Evolutionary conservation across 2,797 vertebrate species (phyloP), one percentile per base, ranked within the genome.

Genomic region (Sciurus vulgaris): DNA sequence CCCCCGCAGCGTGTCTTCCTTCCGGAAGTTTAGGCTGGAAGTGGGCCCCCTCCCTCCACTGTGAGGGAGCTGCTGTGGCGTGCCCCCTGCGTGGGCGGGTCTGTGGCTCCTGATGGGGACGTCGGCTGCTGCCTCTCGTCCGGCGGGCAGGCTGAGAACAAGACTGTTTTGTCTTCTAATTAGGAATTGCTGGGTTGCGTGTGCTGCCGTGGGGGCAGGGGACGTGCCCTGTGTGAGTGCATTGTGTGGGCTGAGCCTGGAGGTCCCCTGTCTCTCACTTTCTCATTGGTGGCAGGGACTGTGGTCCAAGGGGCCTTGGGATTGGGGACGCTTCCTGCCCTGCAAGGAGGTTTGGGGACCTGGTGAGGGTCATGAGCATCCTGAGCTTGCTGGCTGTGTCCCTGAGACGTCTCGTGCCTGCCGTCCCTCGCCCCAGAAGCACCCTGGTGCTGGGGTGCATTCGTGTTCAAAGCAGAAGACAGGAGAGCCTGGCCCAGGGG

Each of bases 121-220:
- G 91, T 74, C 33, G 82, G 51, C 82, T 76, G 51, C 82, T 76
- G 73, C 77, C 74, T 90, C 81, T 41, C 26, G 74, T 63, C 86
- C 10, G 26, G 47, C 84, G 4, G 30, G 65, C 44, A 17, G 49
- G 47, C n/a, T 33, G n/a, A 38, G 65, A 47, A 70, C 74, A 28
- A n/a, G n/a, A 18, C 35, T n/a, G 63, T 30, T 89, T 93, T 59
- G 67, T 41, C 76, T 38, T 91, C 49, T 47, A 24, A 70, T 49
- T 24, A 26, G n/a, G 47, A 35, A 47, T 12, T n/a, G 73, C 61
- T 30, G 38, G 59, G 1, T 61, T 47, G 41, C 22, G 51, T 59
- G 1, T n/a, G 12, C 33, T 56, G 47, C 67, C 6, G 6, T 18
- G 26, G 30, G 63, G 5, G 10, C 4, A 3, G 9, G 10, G 59